Evolutionary conservation across 2,888 invertebrate genomes (phyloP), one percentile per base, ranked within the genome.

Genomic region (Stegophylla sp.): DNA sequence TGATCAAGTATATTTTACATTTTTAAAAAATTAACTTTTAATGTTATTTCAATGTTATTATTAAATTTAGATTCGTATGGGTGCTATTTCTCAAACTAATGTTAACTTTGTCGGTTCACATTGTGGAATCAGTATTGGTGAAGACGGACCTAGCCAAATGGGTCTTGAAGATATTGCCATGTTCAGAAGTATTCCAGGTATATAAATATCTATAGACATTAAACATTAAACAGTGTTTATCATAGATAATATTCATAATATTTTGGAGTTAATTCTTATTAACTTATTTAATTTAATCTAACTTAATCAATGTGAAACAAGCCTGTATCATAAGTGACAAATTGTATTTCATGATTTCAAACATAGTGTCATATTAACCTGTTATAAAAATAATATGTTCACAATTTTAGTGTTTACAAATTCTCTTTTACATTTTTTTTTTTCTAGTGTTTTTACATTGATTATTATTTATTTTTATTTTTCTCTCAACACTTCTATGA

Each of bases 71-170:
- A 95, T 99, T 86, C 93, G 99, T 83, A 99, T 99, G 98, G 99
- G 96, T 26, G 99, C 98, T 72, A 97, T 99, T 86, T 98, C 98
- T 53, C 97, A 97, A 89, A 94, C 96, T 34, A 98, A 99, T 87
- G 93, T 96, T 26, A 99, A 98, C 88, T 95, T 97, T 87, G 95
- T 90, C 82, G 98, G 98, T 0, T 98, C 98, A 0, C 99, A 99
- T 88, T 97, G 96, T 87, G 99, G 99, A 63, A 94, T 98, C 28
- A 96, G 96, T 85, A 99, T 99, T 88, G 99, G 98, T 48, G 98
- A 98, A 88, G 98, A 98, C 88, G 98, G 98, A 0, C 98, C 99
- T 23, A 96, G 96, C 81, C 99, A 99, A 89, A 99, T 99, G 99
- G 99, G 96, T 5, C 90, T 99, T n/a, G 99, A 99, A 88, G 99